Base-by-base conservation (phyloP, 2,888 invertebrate species). In the Cylindroiulus punctatus region DNA sequence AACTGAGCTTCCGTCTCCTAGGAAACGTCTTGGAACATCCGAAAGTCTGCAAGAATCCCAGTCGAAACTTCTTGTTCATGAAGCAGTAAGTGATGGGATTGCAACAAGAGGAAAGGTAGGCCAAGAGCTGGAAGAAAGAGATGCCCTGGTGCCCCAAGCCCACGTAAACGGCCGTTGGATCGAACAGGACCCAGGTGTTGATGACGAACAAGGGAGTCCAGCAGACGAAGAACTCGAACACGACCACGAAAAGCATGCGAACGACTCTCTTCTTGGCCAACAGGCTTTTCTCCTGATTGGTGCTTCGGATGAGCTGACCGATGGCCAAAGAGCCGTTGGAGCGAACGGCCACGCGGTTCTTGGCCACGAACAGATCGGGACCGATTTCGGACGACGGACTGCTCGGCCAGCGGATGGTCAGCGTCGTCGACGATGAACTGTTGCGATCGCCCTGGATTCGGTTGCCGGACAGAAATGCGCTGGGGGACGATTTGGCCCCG, bases 61-160 rank as follows among this genome's bases (percentile, higher is more conserved):
- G 95, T 14, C 96, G 92, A 90, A 97, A 97, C 90, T 95, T 95
- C 88, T 94, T 93, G 91, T 97, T 97, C 96, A 97, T 96, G 92
- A 97, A 97, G 91, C 97, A 96, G 90, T 97, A 97, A 0, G 96
- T 97, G 89, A 97, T 96, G 0, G 97, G 97, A 90, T 97, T 97
- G 90, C 95, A 95, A 90, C 96, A 96, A 10, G 95, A 95, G 0
- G 95, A 95, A 85, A 95, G 93, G 90, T 96, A 97, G 0, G 96
- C 95, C 85, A 96, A 90, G 40, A 96, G 92, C 88, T 96, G 96
- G 0, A 96, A 92, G 5, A 94, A 92, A 4, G 94, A 93, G 81
- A 96, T 93, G 12, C 95, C 94, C 4, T 94, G 94, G 17, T 94
- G 93, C 2, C 95, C 95, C 44, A 96, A 93, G 89, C 94, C 93